Conservation (phyloP, 1,140 invertebrate species). For the Ooceraea biroi region DNA sequence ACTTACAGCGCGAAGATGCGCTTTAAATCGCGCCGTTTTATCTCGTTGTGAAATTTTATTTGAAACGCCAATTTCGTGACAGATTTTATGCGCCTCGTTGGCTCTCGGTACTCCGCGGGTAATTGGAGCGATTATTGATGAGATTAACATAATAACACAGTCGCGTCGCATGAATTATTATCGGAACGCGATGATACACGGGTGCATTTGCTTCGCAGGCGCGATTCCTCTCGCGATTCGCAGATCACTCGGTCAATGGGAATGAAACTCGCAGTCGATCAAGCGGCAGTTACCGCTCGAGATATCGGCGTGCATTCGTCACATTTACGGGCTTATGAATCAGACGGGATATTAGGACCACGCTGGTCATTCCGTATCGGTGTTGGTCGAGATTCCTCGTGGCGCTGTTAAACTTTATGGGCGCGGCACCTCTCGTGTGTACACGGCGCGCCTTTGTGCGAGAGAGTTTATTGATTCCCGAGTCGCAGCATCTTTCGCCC, state of each 20-base stretch:
- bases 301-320: slow-evolving; percentile 78
- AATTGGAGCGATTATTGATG: slow-evolving; percentile 39
- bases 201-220: not conserved
- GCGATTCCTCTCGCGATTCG: slow-evolving; percentile 34
- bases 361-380: not conserved
- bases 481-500: slow-evolving; percentile 80
- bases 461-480: slow-evolving; percentile 85
- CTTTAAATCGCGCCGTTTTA: not conserved
- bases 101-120: not conserved
- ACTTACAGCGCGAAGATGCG: not conserved
- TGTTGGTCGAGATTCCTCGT: slow-evolving; percentile 77
- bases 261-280: slow-evolving; percentile 5
- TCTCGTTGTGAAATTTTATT: not conserved
- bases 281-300: slow-evolving; percentile 3
- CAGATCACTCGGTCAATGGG: slow-evolving; percentile 29
- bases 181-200: not conserved
- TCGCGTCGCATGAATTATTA: slow-evolving; percentile 45
- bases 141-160: slow-evolving; percentile 29
- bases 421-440: slow-evolving; percentile 80
- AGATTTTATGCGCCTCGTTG: not conserved
- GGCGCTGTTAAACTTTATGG: slow-evolving; percentile 84
- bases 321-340: slow-evolving; percentile 71
- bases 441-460: slow-evolving; percentile 73
- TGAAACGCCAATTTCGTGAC: not conserved
- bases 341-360: slow-evolving; percentile 56